Percentiles rank a stretch among this genome's conserved stretches.
Conservation (phyloP, 2,888 invertebrate genomes). For the Scotopteryx bipunctaria region DNA sequence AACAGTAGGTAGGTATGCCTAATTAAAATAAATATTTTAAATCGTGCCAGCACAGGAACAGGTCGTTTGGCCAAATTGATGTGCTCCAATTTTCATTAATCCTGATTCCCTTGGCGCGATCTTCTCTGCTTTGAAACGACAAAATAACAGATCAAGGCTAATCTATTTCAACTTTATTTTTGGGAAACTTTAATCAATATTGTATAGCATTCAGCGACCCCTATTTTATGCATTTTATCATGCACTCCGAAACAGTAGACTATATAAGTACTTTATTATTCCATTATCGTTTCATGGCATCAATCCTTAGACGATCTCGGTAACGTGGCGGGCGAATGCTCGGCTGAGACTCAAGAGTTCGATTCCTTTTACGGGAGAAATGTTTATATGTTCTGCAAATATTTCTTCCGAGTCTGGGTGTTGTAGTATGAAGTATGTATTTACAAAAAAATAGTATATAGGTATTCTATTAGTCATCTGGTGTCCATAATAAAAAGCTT, state of each 20-base stretch:
- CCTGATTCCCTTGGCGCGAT: constrained; percentile 21
- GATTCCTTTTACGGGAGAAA: too few species aligned
- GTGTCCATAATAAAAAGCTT: too few species aligned
- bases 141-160: constrained; percentile 32
- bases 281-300: constrained; percentile 41
- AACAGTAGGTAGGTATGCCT: constrained; percentile 26
- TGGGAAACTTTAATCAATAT: not conserved
- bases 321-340: too few species aligned
- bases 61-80: constrained; percentile 42
- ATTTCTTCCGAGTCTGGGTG: too few species aligned
- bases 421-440: too few species aligned
- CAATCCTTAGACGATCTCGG: too few species aligned
- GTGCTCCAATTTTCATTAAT: constrained; percentile 27
- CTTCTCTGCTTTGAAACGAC: constrained; percentile 27
- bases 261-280: constrained; percentile 54
- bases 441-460: too few species aligned
- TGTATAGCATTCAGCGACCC: constrained; percentile 38
- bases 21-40: constrained; percentile 48
- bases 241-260: constrained; percentile 50
- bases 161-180: constrained; percentile 1
- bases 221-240: constrained; percentile 41
- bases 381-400: too few species aligned
- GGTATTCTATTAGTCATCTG: too few species aligned
- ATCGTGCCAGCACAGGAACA: constrained; percentile 41
- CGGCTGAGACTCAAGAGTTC: too few species aligned